Percentiles rank a stretch among this genome's conserved stretches.
These are phyloP conservation scores for Drosophila sucinea DNA, from an alignment of 1,140 invertebrate species.

Conservation along the genomic window DNA sequence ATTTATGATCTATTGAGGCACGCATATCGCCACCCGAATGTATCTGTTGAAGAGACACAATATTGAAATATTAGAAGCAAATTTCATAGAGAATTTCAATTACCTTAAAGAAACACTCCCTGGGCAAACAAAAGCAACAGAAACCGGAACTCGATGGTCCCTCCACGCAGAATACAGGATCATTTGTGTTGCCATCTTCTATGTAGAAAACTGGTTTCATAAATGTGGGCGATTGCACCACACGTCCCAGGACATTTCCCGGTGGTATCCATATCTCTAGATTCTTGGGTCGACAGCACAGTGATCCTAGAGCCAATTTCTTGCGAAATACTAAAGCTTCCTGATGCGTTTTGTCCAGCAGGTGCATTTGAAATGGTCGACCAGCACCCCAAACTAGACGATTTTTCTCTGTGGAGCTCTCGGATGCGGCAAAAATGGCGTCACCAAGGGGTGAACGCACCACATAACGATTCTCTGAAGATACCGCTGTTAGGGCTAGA, in stretches of 20 bases:
- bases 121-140: slow-evolving; percentile 80
- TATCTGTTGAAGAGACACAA: slow-evolving; percentile 42
- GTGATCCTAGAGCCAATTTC: slow-evolving; percentile 83
- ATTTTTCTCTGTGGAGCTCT: slow-evolving; percentile 84
- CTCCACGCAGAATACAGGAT: slow-evolving; percentile 83
- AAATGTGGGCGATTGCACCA: slow-evolving; percentile 83
- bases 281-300: slow-evolving; percentile 71
- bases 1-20: slow-evolving; percentile 84
- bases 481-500: slow-evolving; percentile 76
- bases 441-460: slow-evolving; percentile 86
- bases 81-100: neutral
- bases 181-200: slow-evolving; percentile 76
- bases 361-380: slow-evolving; percentile 85
- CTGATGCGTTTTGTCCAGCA: slow-evolving; percentile 87
- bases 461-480: slow-evolving; percentile 87
- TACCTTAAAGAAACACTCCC: slow-evolving; percentile 84
- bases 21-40: slow-evolving; percentile 82
- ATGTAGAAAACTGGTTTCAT: slow-evolving; percentile 82
- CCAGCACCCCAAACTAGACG: slow-evolving; percentile 86
- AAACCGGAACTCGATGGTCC: slow-evolving; percentile 79
- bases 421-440: slow-evolving; percentile 86
- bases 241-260: slow-evolving; percentile 83
- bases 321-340: slow-evolving; percentile 86
- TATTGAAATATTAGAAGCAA: neutral
- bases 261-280: slow-evolving; percentile 84